phyloP scores from a whole-genome alignment of 2,113 vertebrate genomes.

The Hippotragus niger region DNA sequence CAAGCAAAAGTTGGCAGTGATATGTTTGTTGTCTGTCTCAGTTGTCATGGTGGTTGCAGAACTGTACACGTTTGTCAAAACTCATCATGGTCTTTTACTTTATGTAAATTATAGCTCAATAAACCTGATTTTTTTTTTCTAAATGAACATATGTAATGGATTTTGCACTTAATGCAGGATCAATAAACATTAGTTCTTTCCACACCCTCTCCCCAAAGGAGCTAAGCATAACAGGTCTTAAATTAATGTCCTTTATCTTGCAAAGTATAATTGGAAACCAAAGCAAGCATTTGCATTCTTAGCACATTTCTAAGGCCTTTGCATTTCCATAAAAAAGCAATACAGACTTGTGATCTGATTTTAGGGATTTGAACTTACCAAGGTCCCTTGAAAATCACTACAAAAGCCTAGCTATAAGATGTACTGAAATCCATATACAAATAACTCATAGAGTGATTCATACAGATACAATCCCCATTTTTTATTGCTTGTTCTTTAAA shows the following conservation, averaged over 20 bases:
- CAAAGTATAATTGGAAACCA: background rate
- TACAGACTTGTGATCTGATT: background rate
- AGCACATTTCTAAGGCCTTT: background rate
- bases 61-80: background rate
- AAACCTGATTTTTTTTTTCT: background rate
- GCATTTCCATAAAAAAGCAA: background rate
- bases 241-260: constrained; percentile 1
- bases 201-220: background rate
- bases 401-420: background rate
- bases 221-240: background rate
- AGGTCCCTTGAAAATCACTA: background rate
- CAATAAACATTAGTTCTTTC: background rate
- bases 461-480: background rate
- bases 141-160: background rate
- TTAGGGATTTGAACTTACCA: background rate
- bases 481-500: background rate
- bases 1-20: background rate
- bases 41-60: background rate
- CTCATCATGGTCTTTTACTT: background rate
- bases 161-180: constrained; percentile 1
- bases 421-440: background rate
- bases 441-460: background rate
- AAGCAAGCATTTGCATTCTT: constrained; percentile 24
- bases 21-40: background rate
- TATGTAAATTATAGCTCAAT: background rate